These are phyloP conservation scores for Machimus atricapillus DNA, from an alignment of 2,888 invertebrate genomes.

Conservation along the genomic window DNA sequence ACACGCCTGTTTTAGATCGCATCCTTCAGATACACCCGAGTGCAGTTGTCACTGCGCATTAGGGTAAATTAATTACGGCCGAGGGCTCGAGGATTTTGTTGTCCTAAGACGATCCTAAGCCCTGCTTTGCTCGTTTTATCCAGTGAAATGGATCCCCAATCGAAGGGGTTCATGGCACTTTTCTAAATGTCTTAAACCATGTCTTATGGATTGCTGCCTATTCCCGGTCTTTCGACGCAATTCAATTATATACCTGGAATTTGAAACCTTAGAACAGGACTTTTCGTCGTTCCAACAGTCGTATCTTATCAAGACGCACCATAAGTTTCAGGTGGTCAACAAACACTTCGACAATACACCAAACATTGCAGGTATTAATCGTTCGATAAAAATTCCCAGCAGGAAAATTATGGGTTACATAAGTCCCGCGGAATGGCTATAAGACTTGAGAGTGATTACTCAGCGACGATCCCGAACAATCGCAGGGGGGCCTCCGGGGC, in stretches of 20 bases:
- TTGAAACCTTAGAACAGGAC: not conserved
- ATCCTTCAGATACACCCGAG: not conserved
- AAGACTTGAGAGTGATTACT: not conserved
- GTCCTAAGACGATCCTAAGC: not conserved
- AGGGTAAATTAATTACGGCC: conserved; percentile 1
- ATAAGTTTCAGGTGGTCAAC: not conserved
- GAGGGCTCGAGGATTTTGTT: not conserved
- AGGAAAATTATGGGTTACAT: not conserved
- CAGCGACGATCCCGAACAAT: not conserved
- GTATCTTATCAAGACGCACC: not conserved
- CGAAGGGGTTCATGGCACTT: not conserved
- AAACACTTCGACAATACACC: not conserved
- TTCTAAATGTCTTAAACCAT: not conserved
- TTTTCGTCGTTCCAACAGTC: not conserved
- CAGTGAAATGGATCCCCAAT: not conserved
- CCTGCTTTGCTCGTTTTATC: not conserved
- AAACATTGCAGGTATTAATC: not conserved
- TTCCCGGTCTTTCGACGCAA: not conserved
- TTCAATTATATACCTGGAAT: not conserved
- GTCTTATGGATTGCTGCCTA: not conserved
- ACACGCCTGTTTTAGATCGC: not conserved
- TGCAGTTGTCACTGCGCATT: conserved; percentile 6
- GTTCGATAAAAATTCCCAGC: not conserved
- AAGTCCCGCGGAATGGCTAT: not conserved
- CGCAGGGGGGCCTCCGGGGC: not conserved